Evolutionary conservation across 2,113 vertebrate species (phyloP).

Genomic region (Ailurus styani): DNA sequence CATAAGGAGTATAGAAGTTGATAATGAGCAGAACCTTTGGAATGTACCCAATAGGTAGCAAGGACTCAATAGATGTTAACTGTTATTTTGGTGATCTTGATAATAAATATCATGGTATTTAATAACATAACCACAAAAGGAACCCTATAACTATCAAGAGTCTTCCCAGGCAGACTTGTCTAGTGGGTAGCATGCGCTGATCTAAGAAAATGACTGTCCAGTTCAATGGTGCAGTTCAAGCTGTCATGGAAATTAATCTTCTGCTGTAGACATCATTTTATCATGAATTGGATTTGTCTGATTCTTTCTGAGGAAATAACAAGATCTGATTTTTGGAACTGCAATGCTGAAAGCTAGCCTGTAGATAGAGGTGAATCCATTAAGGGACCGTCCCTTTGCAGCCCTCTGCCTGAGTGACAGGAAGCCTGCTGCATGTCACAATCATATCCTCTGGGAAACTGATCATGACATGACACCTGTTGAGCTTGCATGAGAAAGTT

Average conservation of each 20-base stretch:
- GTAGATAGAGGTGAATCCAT: not conserved
- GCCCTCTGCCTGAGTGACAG: not conserved
- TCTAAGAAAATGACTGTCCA: not conserved
- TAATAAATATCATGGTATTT: not conserved
- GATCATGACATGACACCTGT: not conserved
- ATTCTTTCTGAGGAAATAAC: not conserved
- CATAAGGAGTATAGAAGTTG: not conserved
- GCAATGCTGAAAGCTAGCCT: not conserved
- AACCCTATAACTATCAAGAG: not conserved
- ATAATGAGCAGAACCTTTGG: not conserved
- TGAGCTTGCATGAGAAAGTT: not conserved
- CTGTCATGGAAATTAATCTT: not conserved
- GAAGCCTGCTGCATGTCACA: not conserved
- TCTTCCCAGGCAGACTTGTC: not conserved
- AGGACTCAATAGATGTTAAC: not conserved
- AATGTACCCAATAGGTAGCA: not conserved
- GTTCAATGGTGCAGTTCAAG: not conserved
- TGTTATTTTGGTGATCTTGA: not conserved
- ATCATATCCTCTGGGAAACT: not conserved
- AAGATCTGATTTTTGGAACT: not conserved
- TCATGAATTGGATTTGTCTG: not conserved
- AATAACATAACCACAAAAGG: not conserved
- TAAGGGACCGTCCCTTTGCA: not conserved
- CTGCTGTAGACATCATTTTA: not conserved
- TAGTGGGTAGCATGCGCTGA: not conserved